Base-by-base conservation (phyloP, 2,113 vertebrate genomes). In the Rhizomys pruinosus region DNA sequence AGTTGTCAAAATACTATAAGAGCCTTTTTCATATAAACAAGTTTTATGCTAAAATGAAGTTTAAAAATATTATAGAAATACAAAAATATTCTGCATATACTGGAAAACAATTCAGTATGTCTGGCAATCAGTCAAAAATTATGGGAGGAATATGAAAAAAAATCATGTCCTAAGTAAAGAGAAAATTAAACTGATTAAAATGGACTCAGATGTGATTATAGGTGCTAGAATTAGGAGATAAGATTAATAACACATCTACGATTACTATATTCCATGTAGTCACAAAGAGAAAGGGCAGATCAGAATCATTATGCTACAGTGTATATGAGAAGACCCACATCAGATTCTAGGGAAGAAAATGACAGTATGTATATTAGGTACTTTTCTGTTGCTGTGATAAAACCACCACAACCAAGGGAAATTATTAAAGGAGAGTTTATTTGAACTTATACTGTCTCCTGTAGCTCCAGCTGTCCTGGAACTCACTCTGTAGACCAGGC, bases 51-150 rank as follows among this genome's bases (percentile, higher is more conserved):
- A 73, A 85, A 69, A 57, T 7, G 92, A 17, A 88, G 12, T 15
- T 80, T 34, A 95, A 87, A 74, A 84, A 39, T 64, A 89, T 82
- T 89, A 63, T 42, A 94, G 29, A 85, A 91, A 89, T 47, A 89
- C 2, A 39, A 25, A 42, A 37, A 69, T 34, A 61, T 61, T 10
- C 74, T 77, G 39, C 7, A 55, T 2, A 13, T 13, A 82, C 66
- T 39, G 52, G 25, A 7, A 64, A 32, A 64, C 37, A 52, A 76
- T 55, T 39, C 44, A 59, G 15, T 19, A 32, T 72, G 23, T 63
- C 23, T 64, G 79, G 5, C 5, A 64, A 5, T 4, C 2, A 80
- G 42, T 84, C 16, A 87, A 78, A 80, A 92, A 52, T 85, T 74
- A 82, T 42, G 68, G 85, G 7, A 77, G 76, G 79, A 12, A 72